Percentiles rank a stretch among this genome's conserved stretches.
Evolutionary conservation across 92 coral and sea anemone genomes (phyloP).

Genomic region (Virgularia gustaviana): DNA sequence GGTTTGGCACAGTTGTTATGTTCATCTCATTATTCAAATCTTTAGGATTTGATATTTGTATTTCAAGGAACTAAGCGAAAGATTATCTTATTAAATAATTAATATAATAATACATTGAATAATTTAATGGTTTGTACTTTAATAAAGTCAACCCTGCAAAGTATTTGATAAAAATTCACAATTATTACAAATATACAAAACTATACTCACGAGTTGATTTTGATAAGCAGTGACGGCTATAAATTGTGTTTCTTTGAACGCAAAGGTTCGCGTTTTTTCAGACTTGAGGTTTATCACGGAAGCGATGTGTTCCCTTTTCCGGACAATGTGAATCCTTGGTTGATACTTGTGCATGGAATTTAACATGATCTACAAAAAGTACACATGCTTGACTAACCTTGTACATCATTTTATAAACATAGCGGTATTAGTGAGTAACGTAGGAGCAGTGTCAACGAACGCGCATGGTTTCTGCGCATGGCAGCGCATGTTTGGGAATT

Average conservation of each 20-base stretch:
- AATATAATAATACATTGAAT: too few relatives aligned
- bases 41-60: neutral
- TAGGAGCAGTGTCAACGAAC: too few relatives aligned
- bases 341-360: slow-evolving; percentile 96
- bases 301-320: slow-evolving; percentile 82
- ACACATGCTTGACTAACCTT: neutral
- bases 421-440: too few relatives aligned
- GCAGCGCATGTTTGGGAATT: too few relatives aligned
- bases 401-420: too few relatives aligned
- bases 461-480: too few relatives aligned
- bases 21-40: neutral
- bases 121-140: too few relatives aligned
- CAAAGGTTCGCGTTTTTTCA: slow-evolving; percentile 75
- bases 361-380: slow-evolving; percentile 62
- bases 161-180: neutral
- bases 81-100: neutral
- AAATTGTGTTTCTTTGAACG: slow-evolving; percentile 76
- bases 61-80: neutral
- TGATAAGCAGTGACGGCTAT: slow-evolving; percentile 97
- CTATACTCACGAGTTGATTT: slow-evolving; percentile 78
- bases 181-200: neutral
- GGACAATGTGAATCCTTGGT: slow-evolving; percentile 86
- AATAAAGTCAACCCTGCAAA: neutral
- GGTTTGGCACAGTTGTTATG: too few relatives aligned
- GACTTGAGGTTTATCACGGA: slow-evolving; percentile 88